Conservation (phyloP, 2,797 vertebrate species). For the Cygnus olor region DNA sequence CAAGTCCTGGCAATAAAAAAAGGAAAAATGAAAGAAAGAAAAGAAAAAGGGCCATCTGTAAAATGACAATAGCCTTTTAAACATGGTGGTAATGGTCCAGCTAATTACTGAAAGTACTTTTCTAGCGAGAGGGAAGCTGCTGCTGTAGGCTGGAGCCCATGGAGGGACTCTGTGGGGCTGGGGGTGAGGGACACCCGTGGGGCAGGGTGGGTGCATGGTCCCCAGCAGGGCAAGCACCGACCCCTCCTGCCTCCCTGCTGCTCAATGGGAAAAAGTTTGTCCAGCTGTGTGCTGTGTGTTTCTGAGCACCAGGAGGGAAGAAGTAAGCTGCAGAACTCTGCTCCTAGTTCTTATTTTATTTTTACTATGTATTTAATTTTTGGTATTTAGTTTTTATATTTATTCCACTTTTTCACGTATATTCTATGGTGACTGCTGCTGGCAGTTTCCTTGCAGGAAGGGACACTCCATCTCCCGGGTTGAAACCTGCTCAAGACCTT, state of each 20-base stretch:
- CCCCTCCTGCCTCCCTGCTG: not conserved
- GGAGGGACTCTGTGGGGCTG: not conserved
- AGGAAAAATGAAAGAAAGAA: not conserved
- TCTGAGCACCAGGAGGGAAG: constrained; percentile 10
- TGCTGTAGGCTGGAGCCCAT: not conserved
- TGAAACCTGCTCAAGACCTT: not conserved
- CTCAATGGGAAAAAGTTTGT: not conserved
- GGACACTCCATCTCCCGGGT: not conserved
- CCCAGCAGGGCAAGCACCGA: not conserved
- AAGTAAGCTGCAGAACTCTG: not conserved
- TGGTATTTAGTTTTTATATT: too few relatives aligned
- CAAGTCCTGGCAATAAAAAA: not conserved
- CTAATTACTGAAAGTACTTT: not conserved
- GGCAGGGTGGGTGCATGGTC: fast-evolving
- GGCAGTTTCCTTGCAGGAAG: not conserved
- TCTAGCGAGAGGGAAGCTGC: not conserved
- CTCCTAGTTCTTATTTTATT: not conserved
- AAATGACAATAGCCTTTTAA: not conserved
- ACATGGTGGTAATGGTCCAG: fast-evolving
- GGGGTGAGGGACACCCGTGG: fast-evolving
- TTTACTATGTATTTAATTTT: not conserved
- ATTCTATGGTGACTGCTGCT: not conserved
- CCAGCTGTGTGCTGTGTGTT: not conserved
- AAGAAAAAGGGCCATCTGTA: not conserved
- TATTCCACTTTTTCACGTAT: not conserved